Evolutionary conservation across 2,113 vertebrate species (phyloP).

Genomic region (Menidia beryllina): DNA sequence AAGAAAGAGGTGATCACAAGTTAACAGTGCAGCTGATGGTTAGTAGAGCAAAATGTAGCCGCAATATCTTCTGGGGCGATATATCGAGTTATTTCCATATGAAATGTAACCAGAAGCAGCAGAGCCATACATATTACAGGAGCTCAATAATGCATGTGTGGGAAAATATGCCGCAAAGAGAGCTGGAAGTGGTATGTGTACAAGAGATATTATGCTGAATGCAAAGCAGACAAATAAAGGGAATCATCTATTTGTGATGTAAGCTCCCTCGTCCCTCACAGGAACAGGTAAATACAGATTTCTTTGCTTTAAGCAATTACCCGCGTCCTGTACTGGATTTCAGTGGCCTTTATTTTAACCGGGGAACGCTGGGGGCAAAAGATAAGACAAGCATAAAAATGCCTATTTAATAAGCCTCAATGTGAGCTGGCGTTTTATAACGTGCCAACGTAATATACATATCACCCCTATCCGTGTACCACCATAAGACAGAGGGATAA

Average conservation of each 20-base stretch:
- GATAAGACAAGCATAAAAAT: neutral
- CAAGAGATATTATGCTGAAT: slow-evolving; percentile 39
- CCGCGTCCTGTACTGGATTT: slow-evolving; percentile 35
- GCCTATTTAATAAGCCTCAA: neutral
- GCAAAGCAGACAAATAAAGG: slow-evolving; percentile 58
- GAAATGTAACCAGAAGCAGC: slow-evolving; percentile 46
- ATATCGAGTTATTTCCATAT: slow-evolving; percentile 50
- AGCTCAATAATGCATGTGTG: slow-evolving; percentile 54
- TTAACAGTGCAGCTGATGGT: slow-evolving; percentile 60
- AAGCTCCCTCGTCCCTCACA: slow-evolving; percentile 34
- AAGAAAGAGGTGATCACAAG: slow-evolving; percentile 70
- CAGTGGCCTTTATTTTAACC: slow-evolving; percentile 21
- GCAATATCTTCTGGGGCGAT: slow-evolving; percentile 68
- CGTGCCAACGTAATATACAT: neutral
- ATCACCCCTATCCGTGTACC: neutral
- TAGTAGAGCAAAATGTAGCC: slow-evolving; percentile 41
- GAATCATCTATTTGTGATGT: slow-evolving; percentile 51
- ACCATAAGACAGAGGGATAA: too few species aligned
- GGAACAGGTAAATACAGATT: slow-evolving; percentile 63
- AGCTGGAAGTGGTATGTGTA: slow-evolving; percentile 41
- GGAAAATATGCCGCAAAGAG: slow-evolving; percentile 45
- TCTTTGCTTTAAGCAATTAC: slow-evolving; percentile 48
- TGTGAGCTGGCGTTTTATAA: neutral
- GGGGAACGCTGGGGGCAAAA: slow-evolving; percentile 18
- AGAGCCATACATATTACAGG: slow-evolving; percentile 57